Conservation (phyloP, 2,888 invertebrate genomes). For the Thereva nobilitata region DNA sequence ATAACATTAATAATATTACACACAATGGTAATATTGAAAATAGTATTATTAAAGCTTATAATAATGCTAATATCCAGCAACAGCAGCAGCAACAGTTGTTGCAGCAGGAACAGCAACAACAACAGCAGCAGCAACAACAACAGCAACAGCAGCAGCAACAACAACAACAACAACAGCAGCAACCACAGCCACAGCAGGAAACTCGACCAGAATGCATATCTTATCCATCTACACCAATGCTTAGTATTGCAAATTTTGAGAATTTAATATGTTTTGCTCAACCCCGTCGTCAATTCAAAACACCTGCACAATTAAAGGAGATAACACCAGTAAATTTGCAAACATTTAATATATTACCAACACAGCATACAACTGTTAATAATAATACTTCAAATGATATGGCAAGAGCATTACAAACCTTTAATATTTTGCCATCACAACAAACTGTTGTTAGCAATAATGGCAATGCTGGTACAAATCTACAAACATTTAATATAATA, state of each 20-base stretch:
- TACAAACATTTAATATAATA: constrained; percentile 41
- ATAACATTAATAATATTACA: neutral
- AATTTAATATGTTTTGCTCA: constrained; percentile 36
- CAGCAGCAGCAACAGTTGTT: neutral
- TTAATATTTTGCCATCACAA: constrained; percentile 40
- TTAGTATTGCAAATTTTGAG: constrained; percentile 43
- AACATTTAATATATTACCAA: constrained; percentile 39
- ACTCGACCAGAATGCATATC: constrained; percentile 28
- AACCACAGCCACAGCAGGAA: no score
- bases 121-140: neutral
- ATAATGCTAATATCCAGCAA: no score
- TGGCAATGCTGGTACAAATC: constrained; percentile 13
- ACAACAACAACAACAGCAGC: neutral
- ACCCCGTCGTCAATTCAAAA: constrained; percentile 35
- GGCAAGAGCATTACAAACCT: constrained; percentile 37
- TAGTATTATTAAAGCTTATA: no score
- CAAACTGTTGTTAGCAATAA: constrained; percentile 37
- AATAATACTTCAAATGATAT: constrained; percentile 33
- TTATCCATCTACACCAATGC: constrained; percentile 42
- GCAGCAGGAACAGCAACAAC: no score
- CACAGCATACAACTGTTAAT: constrained; percentile 31
- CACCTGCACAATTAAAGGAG: constrained; percentile 39
- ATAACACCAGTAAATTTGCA: constrained; percentile 39
- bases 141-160: neutral
- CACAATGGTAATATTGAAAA: no score